phyloP scores from a whole-genome alignment of 2,888 invertebrate species.

The Drosophila prostipennis region DNA sequence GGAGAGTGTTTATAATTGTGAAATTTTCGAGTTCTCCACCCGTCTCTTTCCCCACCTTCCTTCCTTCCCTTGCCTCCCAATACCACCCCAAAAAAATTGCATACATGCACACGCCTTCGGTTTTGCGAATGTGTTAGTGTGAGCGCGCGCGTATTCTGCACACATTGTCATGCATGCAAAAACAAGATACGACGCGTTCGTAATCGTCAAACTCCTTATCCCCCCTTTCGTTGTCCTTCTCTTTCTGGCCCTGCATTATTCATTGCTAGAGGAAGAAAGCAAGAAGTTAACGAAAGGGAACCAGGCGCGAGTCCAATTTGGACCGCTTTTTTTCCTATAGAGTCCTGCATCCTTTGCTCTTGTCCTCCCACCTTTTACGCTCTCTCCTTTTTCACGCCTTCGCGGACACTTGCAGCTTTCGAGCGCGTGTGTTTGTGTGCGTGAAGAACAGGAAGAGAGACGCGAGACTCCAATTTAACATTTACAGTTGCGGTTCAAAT shows the following conservation, averaged over 20 bases:
- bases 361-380: conserved; percentile 7
- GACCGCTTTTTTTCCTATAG: conserved; percentile 20
- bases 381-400: conserved; percentile 25
- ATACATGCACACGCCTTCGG: conserved; percentile 31
- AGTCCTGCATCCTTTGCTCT: conserved; percentile 36
- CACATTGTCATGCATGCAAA: conserved; percentile 54
- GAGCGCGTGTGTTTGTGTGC: neutral
- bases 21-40: conserved; percentile 18
- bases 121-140: conserved; percentile 30
- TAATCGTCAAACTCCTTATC: conserved; percentile 41
- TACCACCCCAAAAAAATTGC: conserved; percentile 47
- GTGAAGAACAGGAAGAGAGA: conserved; percentile 1
- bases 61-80: conserved; percentile 3
- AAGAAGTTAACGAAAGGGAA: conserved; percentile 20
- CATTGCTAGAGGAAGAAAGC: conserved; percentile 12
- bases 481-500: conserved; percentile 8
- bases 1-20: conserved; percentile 33
- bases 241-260: conserved; percentile 20
- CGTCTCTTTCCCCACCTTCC: conserved; percentile 7
- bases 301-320: conserved; percentile 16
- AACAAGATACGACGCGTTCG: conserved; percentile 61
- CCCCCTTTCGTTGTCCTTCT: conserved; percentile 1
- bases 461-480: conserved; percentile 1
- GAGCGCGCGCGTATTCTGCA: conserved; percentile 67
- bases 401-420: conserved; percentile 34